These are phyloP conservation scores for Anableps anableps DNA, from an alignment of 2,797 vertebrate genomes.

Conservation along the genomic window DNA sequence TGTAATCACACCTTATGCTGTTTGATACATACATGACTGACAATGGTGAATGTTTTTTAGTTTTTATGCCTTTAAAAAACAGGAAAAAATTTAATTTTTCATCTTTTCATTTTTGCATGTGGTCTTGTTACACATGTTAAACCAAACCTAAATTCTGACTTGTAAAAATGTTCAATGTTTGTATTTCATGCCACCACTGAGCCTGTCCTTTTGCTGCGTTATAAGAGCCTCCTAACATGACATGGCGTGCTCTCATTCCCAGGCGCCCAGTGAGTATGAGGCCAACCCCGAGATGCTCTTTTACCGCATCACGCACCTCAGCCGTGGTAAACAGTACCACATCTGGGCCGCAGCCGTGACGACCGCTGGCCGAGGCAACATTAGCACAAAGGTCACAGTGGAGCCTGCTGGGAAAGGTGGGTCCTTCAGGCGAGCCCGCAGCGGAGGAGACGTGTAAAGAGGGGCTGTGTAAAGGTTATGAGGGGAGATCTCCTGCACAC, in stretches of 20 bases:
- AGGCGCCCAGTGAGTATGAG: slow-evolving; percentile 98
- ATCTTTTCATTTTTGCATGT: background rate
- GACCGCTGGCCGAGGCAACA: slow-evolving; percentile 94
- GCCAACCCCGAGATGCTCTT: slow-evolving; percentile 95
- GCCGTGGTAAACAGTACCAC: slow-evolving; percentile 94
- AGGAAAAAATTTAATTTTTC: no score
- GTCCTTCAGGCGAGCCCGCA: slow-evolving; percentile 44
- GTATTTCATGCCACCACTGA: background rate
- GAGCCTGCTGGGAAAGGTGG: slow-evolving; percentile 96
- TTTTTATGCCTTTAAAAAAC: background rate
- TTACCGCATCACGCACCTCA: slow-evolving; percentile 96
- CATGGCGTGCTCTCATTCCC: slow-evolving; percentile 52
- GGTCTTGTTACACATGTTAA: background rate
- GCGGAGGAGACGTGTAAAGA: slow-evolving; percentile 43
- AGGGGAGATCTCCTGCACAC: slow-evolving; percentile 11
- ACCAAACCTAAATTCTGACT: background rate
- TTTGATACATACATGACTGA: background rate
- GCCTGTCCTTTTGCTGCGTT: slow-evolving; percentile 4
- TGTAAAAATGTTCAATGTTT: background rate
- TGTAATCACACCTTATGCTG: background rate
- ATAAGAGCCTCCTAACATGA: slow-evolving; percentile 40
- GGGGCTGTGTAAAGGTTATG: slow-evolving; percentile 66
- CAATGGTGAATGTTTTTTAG: background rate
- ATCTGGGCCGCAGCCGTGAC: slow-evolving; percentile 98
- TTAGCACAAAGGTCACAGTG: slow-evolving; percentile 95